Conservation (phyloP, 2,113 vertebrate species). For the Cryptotis parvus region DNA sequence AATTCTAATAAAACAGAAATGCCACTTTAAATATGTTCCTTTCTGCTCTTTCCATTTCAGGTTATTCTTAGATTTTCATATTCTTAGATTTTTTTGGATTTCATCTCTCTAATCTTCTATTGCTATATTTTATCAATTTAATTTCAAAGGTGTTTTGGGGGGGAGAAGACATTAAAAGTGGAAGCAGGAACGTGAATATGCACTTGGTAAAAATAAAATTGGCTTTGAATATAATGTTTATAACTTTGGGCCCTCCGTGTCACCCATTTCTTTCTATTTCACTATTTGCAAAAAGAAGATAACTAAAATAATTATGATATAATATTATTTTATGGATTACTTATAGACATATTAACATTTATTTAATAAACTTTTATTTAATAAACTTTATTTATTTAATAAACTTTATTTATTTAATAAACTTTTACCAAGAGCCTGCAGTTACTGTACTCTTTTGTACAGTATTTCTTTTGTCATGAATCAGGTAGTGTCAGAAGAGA, state of each 20-base stretch:
- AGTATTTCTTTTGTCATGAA: not conserved
- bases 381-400: not conserved
- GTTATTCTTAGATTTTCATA: not conserved
- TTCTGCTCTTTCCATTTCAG: conserved; percentile 21
- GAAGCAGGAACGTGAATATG: not conserved
- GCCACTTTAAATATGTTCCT: not conserved
- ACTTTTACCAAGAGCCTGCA: not conserved
- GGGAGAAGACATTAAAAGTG: not conserved
- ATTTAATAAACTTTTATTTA: not conserved
- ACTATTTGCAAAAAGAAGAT: not conserved
- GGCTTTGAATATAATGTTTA: conserved; percentile 10
- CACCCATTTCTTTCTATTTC: not conserved
- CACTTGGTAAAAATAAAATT: not conserved
- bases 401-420: not conserved
- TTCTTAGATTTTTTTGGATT: not conserved
- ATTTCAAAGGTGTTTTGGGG: not conserved
- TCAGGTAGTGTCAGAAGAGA: not conserved
- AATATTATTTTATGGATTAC: not conserved
- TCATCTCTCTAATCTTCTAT: not conserved
- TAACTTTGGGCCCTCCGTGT: not conserved
- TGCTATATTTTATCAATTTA: not conserved
- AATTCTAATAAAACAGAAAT: conserved; percentile 45
- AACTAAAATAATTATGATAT: conserved; percentile 23
- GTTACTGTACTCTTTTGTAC: not conserved
- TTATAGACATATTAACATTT: not conserved